phyloP scores from a whole-genome alignment of 2,113 vertebrate species.

The Muntiacus muntjak region DNA sequence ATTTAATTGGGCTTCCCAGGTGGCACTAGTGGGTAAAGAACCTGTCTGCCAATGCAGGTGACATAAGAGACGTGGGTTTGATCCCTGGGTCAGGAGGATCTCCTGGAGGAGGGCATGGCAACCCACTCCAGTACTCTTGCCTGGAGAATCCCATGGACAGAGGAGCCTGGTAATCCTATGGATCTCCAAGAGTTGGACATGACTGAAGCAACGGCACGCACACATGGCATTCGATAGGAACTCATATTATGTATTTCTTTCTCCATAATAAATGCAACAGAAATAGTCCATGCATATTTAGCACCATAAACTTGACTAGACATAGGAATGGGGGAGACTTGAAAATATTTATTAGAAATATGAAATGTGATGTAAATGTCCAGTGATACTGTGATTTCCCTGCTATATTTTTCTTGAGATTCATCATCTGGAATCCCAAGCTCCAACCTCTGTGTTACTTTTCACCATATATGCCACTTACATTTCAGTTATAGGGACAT shows the following conservation, averaged over 20 bases:
- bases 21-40: not conserved
- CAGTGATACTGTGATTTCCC: not conserved
- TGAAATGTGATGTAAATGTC: not conserved
- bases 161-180: not conserved
- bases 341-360: not conserved
- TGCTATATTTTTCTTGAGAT: not conserved
- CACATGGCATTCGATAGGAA: too few relatives aligned
- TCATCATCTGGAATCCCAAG: not conserved
- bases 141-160: not conserved
- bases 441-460: not conserved
- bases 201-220: too few relatives aligned
- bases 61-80: accelerated
- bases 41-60: not conserved
- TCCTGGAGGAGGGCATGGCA: not conserved
- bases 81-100: not conserved
- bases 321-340: not conserved
- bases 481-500: not conserved
- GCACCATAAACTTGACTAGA: not conserved
- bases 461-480: not conserved
- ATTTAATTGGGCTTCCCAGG: not conserved
- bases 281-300: not conserved
- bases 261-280: not conserved
- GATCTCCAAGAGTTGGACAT: not conserved
- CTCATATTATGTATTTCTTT: not conserved
- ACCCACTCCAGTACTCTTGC: not conserved